Percentiles rank a stretch among this genome's conserved stretches.
phyloP scores from a whole-genome alignment of 2,888 invertebrate genomes.

The Aleiodes alternator region DNA sequence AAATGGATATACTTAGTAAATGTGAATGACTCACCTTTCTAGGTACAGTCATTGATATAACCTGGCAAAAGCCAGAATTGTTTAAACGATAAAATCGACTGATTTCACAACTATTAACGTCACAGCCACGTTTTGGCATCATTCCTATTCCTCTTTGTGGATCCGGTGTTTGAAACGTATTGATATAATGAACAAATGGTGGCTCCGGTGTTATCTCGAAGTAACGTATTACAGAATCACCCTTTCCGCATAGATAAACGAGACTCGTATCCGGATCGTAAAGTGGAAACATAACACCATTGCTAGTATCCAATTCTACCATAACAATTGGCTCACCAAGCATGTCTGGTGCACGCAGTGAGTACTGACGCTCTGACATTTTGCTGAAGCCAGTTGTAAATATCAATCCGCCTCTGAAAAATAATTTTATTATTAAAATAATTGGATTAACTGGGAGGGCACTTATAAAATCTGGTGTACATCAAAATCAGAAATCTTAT shows the following conservation, averaged over 20 bases:
- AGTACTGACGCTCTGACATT: slow-evolving; percentile 98
- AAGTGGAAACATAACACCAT: slow-evolving; percentile 97
- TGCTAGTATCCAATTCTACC: slow-evolving; percentile 95
- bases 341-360: slow-evolving; percentile 93
- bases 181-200: slow-evolving; percentile 97
- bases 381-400: slow-evolving; percentile 89
- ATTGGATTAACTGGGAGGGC: not conserved
- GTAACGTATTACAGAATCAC: slow-evolving; percentile 97
- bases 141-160: slow-evolving; percentile 97
- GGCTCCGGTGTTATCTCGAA: slow-evolving; percentile 95
- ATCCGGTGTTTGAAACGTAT: slow-evolving; percentile 97
- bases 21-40: slow-evolving; percentile 81
- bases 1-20: not conserved
- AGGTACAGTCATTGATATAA: slow-evolving; percentile 98
- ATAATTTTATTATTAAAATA: slow-evolving; percentile 37
- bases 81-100: slow-evolving; percentile 96
- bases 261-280: slow-evolving; percentile 98
- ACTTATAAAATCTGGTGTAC: too few relatives aligned
- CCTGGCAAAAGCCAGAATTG: slow-evolving; percentile 95
- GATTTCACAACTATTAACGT: slow-evolving; percentile 96
- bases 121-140: slow-evolving; percentile 99
- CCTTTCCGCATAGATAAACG: slow-evolving; percentile 97
- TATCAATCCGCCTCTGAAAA: slow-evolving; percentile 72
- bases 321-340: slow-evolving; percentile 92
- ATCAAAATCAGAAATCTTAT: too few relatives aligned